Base-by-base conservation (phyloP, 2,113 vertebrate species). In the Ornithorhynchus anatinus region DNA sequence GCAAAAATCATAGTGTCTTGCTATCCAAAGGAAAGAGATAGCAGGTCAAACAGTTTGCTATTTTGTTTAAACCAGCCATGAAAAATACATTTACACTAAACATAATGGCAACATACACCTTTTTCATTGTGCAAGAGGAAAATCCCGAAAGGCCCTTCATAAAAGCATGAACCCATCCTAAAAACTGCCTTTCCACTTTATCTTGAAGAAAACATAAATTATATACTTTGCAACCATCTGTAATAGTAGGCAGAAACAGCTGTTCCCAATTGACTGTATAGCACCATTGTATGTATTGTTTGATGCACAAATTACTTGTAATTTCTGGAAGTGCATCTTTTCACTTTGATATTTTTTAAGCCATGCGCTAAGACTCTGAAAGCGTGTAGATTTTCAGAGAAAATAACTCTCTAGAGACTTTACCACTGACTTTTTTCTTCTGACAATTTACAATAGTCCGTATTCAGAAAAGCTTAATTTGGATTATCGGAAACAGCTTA, bases 171-270 rank as follows among this genome's bases (percentile, higher is more conserved):
- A 79, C 79, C 56, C 61, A 59, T 35, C 80, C 77, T 79, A 74
- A 89, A 80, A 0, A 5, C 33, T n/a, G n/a, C 36, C 77, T 86
- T 84, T 77, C 53, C 45, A 86, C 52, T 92, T 84, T 82, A 37
- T 64, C 39, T 74, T 72, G 51, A 54, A 86, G 76, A 86, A 91
- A 89, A 82, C 72, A 84, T 88, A 89, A 90, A 91, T 91, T 90
- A 89, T 80, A 86, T 64, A 88, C 79, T 91, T 89, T 80, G 68
- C 79, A 82, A 81, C 71, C 86, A 87, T 84, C 84, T 91, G 86
- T 84, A 90, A 91, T 88, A 77, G 81, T 73, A 90, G 61, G 80
- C 75, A 89, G 47, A 68, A 81, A 58, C 89, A 91, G 84, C 86
- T 91, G 86, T 63, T 79, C 84, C 22, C 58, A 86, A 88, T 87